These are phyloP conservation scores for Drosophila tanythrix DNA, from an alignment of 2,888 invertebrate species.

Conservation along the genomic window DNA sequence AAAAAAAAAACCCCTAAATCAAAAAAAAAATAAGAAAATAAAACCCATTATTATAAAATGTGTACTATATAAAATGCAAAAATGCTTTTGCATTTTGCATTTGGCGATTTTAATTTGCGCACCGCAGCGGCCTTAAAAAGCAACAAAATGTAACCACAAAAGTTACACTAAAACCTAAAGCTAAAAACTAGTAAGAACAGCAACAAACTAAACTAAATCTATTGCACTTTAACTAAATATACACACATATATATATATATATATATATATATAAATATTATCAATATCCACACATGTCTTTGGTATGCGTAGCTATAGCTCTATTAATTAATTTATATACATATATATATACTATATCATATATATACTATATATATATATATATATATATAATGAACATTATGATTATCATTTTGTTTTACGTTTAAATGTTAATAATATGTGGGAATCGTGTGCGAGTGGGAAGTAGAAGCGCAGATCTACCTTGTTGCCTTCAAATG, in stretches of 20 bases:
- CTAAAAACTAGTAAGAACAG: constrained; percentile 18
- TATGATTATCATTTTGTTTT: constrained; percentile 46
- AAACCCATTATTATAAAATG: constrained; percentile 14
- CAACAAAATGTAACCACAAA: constrained; percentile 17
- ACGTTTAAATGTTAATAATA: constrained; percentile 60
- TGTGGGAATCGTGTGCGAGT: constrained; percentile 64
- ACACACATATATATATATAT: neutral
- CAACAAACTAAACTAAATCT: constrained; percentile 36
- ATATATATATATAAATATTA: constrained; percentile 28
- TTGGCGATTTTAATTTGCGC: constrained; percentile 45
- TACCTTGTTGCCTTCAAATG: constrained; percentile 84
- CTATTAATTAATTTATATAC: constrained; percentile 70
- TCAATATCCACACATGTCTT: constrained; percentile 24
- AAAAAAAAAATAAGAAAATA: neutral
- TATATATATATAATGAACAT: constrained; percentile 22
- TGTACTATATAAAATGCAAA: constrained; percentile 10
- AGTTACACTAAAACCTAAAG: constrained; percentile 26
- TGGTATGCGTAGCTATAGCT: constrained; percentile 69
- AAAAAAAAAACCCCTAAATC: constrained; percentile 1
- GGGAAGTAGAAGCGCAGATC: constrained; percentile 63
- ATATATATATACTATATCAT: constrained; percentile 22
- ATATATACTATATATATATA: constrained; percentile 24
- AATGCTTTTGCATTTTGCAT: constrained; percentile 5
- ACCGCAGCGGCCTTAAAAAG: constrained; percentile 76
- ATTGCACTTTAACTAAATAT: constrained; percentile 46